Conservation (phyloP, 2,113 vertebrate species). For the Cnemophilus loriae region DNA sequence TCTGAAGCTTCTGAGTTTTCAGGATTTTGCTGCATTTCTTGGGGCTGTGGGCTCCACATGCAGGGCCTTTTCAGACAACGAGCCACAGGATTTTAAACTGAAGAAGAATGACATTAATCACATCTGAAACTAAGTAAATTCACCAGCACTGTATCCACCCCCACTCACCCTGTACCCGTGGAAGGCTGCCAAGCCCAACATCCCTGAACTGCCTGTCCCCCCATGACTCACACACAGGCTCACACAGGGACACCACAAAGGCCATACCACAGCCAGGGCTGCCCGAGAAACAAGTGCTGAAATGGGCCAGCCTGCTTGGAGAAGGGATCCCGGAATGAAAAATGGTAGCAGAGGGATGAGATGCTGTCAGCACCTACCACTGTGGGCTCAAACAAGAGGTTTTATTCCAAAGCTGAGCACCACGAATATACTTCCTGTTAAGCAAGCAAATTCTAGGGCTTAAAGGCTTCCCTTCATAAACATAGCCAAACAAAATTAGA, state of each 20-base stretch:
- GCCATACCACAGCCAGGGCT: not conserved
- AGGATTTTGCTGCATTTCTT: not conserved
- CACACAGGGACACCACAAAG: not conserved
- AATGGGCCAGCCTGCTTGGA: not conserved
- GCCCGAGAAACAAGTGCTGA: not conserved
- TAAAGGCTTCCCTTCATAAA: not conserved
- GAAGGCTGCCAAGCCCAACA: not conserved
- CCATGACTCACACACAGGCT: not conserved
- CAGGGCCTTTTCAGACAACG: not conserved
- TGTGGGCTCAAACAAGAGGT: not conserved
- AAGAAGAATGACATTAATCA: not conserved
- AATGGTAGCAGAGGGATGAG: not conserved
- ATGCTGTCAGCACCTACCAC: not conserved
- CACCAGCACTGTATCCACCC: not conserved
- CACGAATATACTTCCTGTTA: not conserved
- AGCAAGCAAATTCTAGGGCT: not conserved
- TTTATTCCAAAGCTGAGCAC: not conserved
- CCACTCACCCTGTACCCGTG: rapidly evolving
- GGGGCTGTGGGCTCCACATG: not conserved
- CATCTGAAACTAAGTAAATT: not conserved
- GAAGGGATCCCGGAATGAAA: not conserved
- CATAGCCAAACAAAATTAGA: not conserved
- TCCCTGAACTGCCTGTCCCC: not conserved
- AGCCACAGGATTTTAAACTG: not conserved
- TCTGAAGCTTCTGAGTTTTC: not conserved